Evolutionary conservation across 2,888 invertebrate species (phyloP).

Genomic region (Platynereis dumerilii): DNA sequence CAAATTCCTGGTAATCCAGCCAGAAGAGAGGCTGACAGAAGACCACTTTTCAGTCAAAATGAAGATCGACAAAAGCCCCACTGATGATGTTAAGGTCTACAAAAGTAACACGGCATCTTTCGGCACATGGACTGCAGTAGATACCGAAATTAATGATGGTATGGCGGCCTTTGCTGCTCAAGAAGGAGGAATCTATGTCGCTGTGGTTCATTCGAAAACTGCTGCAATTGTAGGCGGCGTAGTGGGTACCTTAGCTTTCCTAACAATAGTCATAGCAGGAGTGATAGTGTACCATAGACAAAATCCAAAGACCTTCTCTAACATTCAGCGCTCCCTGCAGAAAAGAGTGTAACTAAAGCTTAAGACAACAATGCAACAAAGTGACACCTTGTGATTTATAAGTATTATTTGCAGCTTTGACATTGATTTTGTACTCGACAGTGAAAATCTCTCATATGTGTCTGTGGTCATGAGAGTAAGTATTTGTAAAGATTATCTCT

Average conservation of each 20-base stretch:
- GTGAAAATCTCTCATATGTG: too few species aligned
- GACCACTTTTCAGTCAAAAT: constrained; percentile 39
- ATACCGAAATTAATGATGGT: constrained; percentile 41
- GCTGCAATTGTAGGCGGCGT: constrained; percentile 50
- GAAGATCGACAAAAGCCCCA: constrained; percentile 29
- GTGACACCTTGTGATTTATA: too few species aligned
- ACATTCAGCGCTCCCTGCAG: constrained; percentile 18
- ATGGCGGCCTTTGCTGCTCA: constrained; percentile 43
- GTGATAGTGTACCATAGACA: constrained; percentile 46
- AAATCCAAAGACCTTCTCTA: constrained; percentile 42
- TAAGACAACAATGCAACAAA: too few species aligned
- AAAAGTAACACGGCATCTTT: constrained; percentile 41
- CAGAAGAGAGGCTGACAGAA: constrained; percentile 44
- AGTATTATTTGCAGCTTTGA: too few species aligned
- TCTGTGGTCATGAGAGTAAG: too few species aligned
- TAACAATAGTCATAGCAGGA: constrained; percentile 45
- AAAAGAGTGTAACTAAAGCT: constrained; percentile 19
- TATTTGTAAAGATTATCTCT: too few species aligned
- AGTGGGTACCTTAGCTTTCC: constrained; percentile 41
- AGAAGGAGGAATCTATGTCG: constrained; percentile 55
- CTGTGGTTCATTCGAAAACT: constrained; percentile 38
- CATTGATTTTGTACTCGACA: too few species aligned
- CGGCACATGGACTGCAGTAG: constrained; percentile 48
- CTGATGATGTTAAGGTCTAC: constrained; percentile 39
- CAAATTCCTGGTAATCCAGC: constrained; percentile 48